Base-by-base conservation (phyloP, 2,797 vertebrate species). In the Jordanella pulchra region DNA sequence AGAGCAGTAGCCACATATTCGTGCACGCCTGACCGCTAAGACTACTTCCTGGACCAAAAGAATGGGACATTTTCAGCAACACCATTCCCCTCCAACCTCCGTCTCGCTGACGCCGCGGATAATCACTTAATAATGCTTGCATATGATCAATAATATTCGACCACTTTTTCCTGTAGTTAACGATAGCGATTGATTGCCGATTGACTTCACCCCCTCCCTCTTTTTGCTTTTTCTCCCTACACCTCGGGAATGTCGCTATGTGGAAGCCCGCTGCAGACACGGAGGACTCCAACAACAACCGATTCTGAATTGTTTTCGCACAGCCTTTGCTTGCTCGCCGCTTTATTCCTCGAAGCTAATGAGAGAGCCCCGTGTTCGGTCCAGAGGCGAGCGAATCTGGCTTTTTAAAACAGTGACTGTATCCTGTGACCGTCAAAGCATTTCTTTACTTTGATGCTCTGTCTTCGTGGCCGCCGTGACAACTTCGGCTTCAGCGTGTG, bases 1-100 rank as follows among this genome's bases (percentile, higher is more conserved):
- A 86, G 88, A 89, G 88, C 86, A 88, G 90, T n/a, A 86, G 88
- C 84, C 86, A 82, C 78, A 90, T 68, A 79, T 87, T 88, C 87
- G 48, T 69, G 86, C 91, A 79, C 73, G 91, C 89, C 88, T 92
- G 89, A 87, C 90, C 92, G 88, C 89, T 68, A 81, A 84, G 86
- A 85, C 86, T 81, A 95, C 96, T 96, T 97, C 96, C 95, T 96
- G 96, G 95, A 93, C 92, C 92, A 93, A 28, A 93, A 95, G 94
- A 93, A 95, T 94, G 95, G 96, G 94, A 95, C 93, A 86, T 91
- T 89, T 95, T 91, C 94, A 93, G 93, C 89, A 72, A 91, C 83
- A 87, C 87, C 88, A 87, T 88, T 87, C 81, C 66, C 82, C 81
- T 28, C 64, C 63, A 66, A 72, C 73, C 65, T 82, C 71, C 83